Evolutionary conservation across 2,797 vertebrate species (phyloP).

Genomic region (Synanceia verrucosa): DNA sequence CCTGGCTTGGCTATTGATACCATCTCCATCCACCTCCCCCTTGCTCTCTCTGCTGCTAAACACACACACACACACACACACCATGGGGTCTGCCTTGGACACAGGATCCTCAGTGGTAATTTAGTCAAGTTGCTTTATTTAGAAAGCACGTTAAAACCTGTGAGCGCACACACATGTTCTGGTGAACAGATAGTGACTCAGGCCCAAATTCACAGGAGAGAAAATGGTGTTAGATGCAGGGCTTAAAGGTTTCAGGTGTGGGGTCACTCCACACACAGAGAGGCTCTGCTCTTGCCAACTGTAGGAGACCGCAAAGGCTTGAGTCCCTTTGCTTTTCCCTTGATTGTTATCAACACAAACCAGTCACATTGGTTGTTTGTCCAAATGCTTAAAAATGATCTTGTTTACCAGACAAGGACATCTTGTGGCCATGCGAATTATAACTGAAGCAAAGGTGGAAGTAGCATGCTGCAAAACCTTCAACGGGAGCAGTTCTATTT

Average conservation of each 20-base stretch:
- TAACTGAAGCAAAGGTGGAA: neutral
- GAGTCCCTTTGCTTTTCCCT: neutral
- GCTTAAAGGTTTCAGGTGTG: neutral
- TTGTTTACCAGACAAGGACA: neutral
- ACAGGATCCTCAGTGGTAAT: constrained; percentile 55
- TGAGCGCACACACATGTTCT: neutral
- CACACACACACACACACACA: constrained; percentile 67
- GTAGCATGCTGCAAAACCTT: neutral
- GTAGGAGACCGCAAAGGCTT: neutral
- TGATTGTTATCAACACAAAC: neutral
- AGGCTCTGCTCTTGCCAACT: neutral
- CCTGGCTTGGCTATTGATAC: constrained; percentile 82
- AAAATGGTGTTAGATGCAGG: constrained; percentile 1
- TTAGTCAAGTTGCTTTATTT: constrained; percentile 37
- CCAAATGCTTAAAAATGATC: neutral
- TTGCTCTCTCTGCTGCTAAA: constrained; percentile 57
- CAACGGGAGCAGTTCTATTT: rapidly evolving
- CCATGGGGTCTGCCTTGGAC: constrained; percentile 42
- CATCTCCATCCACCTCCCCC: constrained; percentile 83
- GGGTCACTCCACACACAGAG: neutral
- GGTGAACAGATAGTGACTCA: neutral
- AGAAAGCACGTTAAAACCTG: constrained; percentile 6
- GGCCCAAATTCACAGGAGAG: neutral
- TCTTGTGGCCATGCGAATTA: neutral
- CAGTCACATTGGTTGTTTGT: neutral